Percentiles rank a stretch among this genome's conserved stretches.
Evolutionary conservation across 2,113 vertebrate species (phyloP).

Genomic region (Carassius auratus): DNA sequence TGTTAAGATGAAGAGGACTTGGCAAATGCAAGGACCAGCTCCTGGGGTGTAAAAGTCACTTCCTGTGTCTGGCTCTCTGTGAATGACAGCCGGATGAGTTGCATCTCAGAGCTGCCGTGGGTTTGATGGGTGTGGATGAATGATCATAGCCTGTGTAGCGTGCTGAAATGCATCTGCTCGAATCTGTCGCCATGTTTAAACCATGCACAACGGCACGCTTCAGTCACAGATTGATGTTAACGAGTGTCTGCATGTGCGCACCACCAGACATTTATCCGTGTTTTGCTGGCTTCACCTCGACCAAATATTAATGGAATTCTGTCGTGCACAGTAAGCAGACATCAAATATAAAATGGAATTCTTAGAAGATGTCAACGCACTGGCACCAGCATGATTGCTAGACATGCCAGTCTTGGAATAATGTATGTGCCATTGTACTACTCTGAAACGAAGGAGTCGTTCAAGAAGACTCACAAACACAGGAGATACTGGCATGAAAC

Average conservation of each 20-base stretch:
- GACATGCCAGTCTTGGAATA: neutral
- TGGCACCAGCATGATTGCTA: too few relatives aligned
- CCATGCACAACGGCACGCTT: neutral
- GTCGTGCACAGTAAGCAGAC: neutral
- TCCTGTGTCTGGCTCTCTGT: slow-evolving; percentile 4
- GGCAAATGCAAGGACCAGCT: neutral
- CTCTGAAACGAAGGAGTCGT: neutral
- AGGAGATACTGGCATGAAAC: neutral
- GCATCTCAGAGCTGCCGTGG: slow-evolving; percentile 10
- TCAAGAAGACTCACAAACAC: neutral
- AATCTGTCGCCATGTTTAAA: slow-evolving; percentile 44
- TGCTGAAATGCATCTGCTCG: slow-evolving; percentile 31
- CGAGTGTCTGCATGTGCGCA: neutral
- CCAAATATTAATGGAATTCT: slow-evolving; percentile 31
- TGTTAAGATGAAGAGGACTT: neutral
- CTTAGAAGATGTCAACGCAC: neutral
- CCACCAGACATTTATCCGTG: slow-evolving; percentile 30
- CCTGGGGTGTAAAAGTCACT: slow-evolving; percentile 25
- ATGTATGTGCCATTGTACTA: neutral
- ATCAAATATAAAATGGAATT: neutral
- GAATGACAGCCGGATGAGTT: slow-evolving; percentile 12
- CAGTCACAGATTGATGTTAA: slow-evolving; percentile 4
- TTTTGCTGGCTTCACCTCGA: slow-evolving; percentile 16
- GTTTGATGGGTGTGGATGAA: slow-evolving; percentile 40
- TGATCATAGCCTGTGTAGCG: slow-evolving; percentile 34